A percentile compares a stretch with the other conserved stretches of the same genome.
These are phyloP conservation scores for Troglohyphantes excavatus DNA, from an alignment of 2,888 invertebrate species.

Conservation along the genomic window DNA sequence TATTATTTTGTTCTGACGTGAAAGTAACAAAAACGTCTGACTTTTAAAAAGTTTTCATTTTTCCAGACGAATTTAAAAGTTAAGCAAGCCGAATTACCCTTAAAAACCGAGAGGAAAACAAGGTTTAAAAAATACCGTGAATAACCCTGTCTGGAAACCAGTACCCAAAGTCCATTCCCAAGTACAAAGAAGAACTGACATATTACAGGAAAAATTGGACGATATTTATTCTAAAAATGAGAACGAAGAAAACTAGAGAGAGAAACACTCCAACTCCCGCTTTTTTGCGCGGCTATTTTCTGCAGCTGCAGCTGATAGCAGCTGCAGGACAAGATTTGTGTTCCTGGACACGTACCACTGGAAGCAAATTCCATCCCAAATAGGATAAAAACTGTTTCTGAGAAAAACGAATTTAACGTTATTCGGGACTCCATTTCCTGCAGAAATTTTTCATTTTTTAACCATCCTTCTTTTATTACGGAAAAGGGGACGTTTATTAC, in stretches of 20 bases:
- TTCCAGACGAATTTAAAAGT: background rate
- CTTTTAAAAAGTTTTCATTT: background rate
- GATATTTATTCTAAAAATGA: background rate
- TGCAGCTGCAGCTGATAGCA: constrained; percentile 38
- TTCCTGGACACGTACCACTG: constrained; percentile 39
- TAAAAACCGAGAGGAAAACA: background rate
- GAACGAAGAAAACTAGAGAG: background rate
- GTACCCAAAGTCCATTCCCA: background rate
- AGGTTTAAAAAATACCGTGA: background rate
- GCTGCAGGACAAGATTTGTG: constrained; percentile 42
- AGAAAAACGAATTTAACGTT: constrained; percentile 54
- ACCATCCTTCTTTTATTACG: constrained; percentile 23
- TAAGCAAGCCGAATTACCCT: background rate
- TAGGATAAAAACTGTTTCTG: constrained; percentile 50
- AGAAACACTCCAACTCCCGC: background rate
- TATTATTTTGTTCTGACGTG: background rate
- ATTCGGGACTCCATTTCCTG: constrained; percentile 45
- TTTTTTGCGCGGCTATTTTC: background rate
- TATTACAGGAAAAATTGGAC: background rate
- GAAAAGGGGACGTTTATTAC: constrained; percentile 39
- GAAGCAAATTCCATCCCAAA: constrained; percentile 50
- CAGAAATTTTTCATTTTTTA: constrained; percentile 25
- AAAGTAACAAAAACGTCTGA: background rate
- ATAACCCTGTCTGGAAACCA: background rate
- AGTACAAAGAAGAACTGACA: background rate